Conservation (phyloP, 2,888 invertebrate genomes). For the Trisateles emortualis region DNA sequence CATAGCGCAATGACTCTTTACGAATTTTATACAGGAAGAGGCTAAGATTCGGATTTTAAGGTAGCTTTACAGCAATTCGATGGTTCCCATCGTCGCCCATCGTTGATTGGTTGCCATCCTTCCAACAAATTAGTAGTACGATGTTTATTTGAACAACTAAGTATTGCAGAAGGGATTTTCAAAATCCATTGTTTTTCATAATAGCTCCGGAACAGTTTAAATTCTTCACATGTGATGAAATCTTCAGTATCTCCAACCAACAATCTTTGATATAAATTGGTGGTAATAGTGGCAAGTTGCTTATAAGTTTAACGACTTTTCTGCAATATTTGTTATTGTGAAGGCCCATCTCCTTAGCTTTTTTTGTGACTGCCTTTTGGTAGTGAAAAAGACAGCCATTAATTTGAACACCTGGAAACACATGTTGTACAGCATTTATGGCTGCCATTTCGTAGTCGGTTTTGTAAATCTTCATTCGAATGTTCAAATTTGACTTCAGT, state of each 20-base stretch:
- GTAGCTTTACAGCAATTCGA: not conserved
- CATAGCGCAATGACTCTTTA: not conserved
- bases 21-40: not conserved
- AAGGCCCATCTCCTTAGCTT: constrained; percentile 1
- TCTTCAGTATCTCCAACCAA: constrained; percentile 1
- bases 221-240: not conserved
- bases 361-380: constrained; percentile 1
- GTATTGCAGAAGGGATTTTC: not conserved
- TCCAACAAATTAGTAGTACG: not conserved
- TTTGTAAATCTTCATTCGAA: not conserved
- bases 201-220: not conserved
- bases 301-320: not conserved
- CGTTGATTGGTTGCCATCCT: not conserved
- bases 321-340: not conserved
- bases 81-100: too few species aligned
- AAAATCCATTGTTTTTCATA: constrained; percentile 1
- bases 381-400: constrained; percentile 7
- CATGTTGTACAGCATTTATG: constrained; percentile 8
- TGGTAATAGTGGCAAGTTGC: constrained; percentile 7
- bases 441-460: constrained; percentile 1
- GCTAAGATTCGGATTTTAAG: not conserved
- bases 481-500: not conserved
- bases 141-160: not conserved
- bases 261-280: not conserved
- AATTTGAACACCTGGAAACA: constrained; percentile 2